A percentile compares a stretch with the other conserved stretches of the same genome.
Evolutionary conservation across 2,888 invertebrate genomes (phyloP).

Genomic region (Hydrotaea cyrtoneurina): DNA sequence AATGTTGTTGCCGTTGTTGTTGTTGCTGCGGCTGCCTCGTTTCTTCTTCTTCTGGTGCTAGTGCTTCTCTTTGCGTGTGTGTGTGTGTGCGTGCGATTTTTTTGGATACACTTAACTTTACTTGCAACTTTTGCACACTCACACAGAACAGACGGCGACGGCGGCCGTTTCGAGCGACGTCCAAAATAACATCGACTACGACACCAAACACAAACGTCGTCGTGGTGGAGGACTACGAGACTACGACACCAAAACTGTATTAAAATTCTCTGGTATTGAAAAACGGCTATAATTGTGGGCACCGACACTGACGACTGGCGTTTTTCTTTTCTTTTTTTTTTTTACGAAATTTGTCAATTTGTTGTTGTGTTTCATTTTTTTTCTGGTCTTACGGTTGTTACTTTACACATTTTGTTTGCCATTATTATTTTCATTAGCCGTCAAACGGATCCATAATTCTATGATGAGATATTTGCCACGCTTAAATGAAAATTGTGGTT

Average conservation of each 20-base stretch:
- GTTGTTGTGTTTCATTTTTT: too few relatives aligned
- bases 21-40: constrained; percentile 18
- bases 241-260: constrained; percentile 63
- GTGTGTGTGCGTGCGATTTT: constrained; percentile 43
- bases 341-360: background rate
- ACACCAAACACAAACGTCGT: constrained; percentile 37
- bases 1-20: constrained; percentile 30
- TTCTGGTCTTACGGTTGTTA: too few relatives aligned
- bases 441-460: too few relatives aligned
- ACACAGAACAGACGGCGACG: constrained; percentile 59
- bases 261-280: constrained; percentile 64
- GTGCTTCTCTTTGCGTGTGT: constrained; percentile 32
- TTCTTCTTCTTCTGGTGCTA: constrained; percentile 27
- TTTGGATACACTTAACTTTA: constrained; percentile 67
- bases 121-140: constrained; percentile 53
- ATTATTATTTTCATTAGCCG: too few relatives aligned
- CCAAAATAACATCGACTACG: constrained; percentile 62
- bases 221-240: constrained; percentile 43
- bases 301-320: background rate
- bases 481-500: too few relatives aligned
- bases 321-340: constrained; percentile 1
- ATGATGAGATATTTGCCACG: background rate
- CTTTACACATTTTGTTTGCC: too few relatives aligned
- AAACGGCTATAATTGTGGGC: constrained; percentile 35
- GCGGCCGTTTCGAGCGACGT: constrained; percentile 63